phyloP scores from a whole-genome alignment of 1,140 invertebrate genomes.

The Zaprionus inermis region DNA sequence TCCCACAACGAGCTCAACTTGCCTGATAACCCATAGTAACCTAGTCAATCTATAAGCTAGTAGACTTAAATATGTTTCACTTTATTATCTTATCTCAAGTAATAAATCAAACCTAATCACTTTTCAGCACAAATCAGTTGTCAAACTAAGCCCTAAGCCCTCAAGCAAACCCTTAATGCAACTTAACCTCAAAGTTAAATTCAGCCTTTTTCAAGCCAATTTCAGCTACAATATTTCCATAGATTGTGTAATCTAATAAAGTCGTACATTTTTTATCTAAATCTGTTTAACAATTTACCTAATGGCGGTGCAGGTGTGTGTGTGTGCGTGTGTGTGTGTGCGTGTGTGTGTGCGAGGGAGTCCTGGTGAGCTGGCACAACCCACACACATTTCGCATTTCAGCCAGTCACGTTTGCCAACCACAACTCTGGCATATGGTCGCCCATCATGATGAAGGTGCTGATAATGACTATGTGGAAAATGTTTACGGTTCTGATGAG shows the following conservation, averaged over 20 bases:
- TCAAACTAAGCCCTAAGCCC: background rate
- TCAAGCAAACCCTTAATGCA: background rate
- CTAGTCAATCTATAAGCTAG: background rate
- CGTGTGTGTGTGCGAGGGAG: background rate
- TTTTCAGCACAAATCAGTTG: background rate
- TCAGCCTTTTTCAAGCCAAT: background rate
- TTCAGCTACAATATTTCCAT: background rate
- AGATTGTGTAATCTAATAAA: constrained; percentile 6
- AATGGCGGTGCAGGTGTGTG: constrained; percentile 11
- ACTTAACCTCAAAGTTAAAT: background rate
- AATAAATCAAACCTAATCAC: constrained; percentile 1
- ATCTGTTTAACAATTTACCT: constrained; percentile 29
- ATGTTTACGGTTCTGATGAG: background rate
- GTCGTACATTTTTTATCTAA: constrained; percentile 6
- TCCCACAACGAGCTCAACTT: background rate
- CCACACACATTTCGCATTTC: constrained; percentile 4
- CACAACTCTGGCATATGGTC: constrained; percentile 3
- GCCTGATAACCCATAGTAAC: background rate
- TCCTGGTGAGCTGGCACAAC: constrained; percentile 2
- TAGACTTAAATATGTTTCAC: background rate
- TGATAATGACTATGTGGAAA: background rate
- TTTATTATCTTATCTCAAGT: background rate
- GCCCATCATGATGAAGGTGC: background rate
- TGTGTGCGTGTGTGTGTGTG: background rate
- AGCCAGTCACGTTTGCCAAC: constrained; percentile 6